Evolutionary conservation across 2,797 vertebrate genomes (phyloP), one percentile per base, ranked within the genome.

Genomic region (Hydrocynus forskahlii): DNA sequence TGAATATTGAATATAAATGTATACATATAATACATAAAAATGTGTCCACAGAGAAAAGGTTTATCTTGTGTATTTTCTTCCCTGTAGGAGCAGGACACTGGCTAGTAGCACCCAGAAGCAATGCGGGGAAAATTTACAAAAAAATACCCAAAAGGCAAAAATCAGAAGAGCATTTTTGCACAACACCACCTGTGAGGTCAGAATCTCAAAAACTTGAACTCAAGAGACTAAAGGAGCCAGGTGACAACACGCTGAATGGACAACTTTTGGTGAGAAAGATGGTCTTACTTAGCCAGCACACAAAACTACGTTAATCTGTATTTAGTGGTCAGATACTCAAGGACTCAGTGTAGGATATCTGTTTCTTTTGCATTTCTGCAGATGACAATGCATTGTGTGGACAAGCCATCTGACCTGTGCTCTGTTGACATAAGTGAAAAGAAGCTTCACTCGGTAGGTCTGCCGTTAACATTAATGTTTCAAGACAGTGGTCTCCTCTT

Each of bases 361-460:
- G 5, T 35, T 52, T 68, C 16, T 72, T 80, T 77, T 59, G 14
- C 35, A 52, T 43, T 2, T 67, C 86, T 86, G 60, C 45, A 95
- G 94, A 91, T 94, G 75, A 82, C 16, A 25, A 75, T 91, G 48
- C 88, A 93, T 75, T 82, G 86, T 87, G 90, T 93, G 50, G 91
- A 93, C 17, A 52, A 88, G 35, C 92, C 93, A 0, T 91, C 89
- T n/a, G 91, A 94, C 19, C 86, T 95, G 66, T 92, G 90, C 86
- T 88, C 81, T 54, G 81, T 94, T 17, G 66, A 92, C 81, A 85
- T 95, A 85, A 94, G 89, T 40, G 92, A 92, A 45, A 89, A 84
- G 83, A 85, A 85, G 4, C 83, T 95, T 70, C 80, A 81, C 48
- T 83, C 78, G 85, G 94, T 95, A 89, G 89, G 91, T 19, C 29